Evolutionary conservation across 2,113 vertebrate species (phyloP).

Genomic region (Tenebrosternarchus preto): DNA sequence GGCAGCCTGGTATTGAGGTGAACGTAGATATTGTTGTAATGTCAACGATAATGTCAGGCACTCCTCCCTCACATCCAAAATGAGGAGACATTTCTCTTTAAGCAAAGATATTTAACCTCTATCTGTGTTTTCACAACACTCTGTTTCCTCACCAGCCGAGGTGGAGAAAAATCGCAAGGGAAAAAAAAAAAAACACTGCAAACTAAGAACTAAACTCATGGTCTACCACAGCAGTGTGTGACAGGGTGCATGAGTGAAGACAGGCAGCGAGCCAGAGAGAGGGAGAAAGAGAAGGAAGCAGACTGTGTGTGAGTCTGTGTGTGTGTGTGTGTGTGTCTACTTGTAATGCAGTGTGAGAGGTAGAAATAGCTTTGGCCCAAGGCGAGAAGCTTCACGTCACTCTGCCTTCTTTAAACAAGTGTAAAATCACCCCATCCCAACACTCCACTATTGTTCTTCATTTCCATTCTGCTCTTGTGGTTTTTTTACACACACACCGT

Average conservation of each 20-base stretch:
- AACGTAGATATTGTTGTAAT: too few relatives aligned
- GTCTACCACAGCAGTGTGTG: too few relatives aligned
- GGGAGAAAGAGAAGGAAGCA: neutral
- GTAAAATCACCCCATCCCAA: neutral
- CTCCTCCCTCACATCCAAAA: too few relatives aligned
- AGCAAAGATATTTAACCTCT: too few relatives aligned
- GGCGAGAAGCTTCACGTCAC: slow-evolving; percentile 34
- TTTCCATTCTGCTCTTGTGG: neutral
- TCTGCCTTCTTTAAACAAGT: slow-evolving; percentile 17
- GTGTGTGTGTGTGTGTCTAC: slow-evolving; percentile 7
- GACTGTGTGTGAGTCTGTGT: slow-evolving; percentile 15
- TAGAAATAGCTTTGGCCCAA: slow-evolving; percentile 30
- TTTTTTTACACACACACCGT: neutral
- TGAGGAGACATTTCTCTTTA: too few relatives aligned
- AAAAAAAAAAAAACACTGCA: too few relatives aligned
- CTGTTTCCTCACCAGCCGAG: too few relatives aligned
- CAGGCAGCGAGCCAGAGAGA: slow-evolving; percentile 1
- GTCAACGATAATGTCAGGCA: too few relatives aligned
- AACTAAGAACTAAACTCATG: too few relatives aligned
- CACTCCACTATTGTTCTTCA: neutral
- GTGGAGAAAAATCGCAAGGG: too few relatives aligned
- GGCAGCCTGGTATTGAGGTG: too few relatives aligned
- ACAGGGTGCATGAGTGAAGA: neutral
- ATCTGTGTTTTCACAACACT: too few relatives aligned
- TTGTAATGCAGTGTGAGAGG: slow-evolving; percentile 40